A percentile compares a stretch with the other conserved stretches of the same genome.
These are phyloP conservation scores for Anolis apletophallus DNA, from an alignment of 2,797 vertebrate species.

Conservation along the genomic window DNA sequence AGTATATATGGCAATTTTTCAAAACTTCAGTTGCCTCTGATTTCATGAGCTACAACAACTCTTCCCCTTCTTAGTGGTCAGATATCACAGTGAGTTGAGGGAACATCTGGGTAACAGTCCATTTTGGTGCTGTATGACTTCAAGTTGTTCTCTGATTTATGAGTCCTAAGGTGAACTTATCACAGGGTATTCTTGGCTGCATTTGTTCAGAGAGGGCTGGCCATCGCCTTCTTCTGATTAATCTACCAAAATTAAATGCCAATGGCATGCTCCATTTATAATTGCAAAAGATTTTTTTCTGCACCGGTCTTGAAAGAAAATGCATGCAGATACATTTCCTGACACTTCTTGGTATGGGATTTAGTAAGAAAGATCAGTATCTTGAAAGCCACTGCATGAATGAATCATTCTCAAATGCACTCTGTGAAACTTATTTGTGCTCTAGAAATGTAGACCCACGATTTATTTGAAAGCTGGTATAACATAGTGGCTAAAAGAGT, in stretches of 20 bases:
- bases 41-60: neutral
- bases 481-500: neutral
- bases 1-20: too few relatives aligned
- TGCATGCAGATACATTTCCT: neutral
- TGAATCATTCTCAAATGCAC: neutral
- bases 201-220: too few relatives aligned
- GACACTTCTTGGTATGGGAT: neutral
- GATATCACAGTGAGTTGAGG: neutral
- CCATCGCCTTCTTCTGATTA: neutral
- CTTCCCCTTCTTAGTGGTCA: neutral
- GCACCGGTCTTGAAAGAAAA: neutral
- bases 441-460: neutral
- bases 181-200: too few relatives aligned
- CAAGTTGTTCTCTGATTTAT: too few relatives aligned
- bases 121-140: neutral
- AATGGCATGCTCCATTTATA: neutral
- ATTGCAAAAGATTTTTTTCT: neutral
- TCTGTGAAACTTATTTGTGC: constrained; percentile 14
- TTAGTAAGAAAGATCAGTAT: neutral
- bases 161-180: too few relatives aligned
- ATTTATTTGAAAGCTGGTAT: neutral
- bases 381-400: neutral
- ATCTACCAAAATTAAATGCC: rapidly evolving
- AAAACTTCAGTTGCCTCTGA: neutral
- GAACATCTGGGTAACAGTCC: neutral